Evolutionary conservation across 2,888 invertebrate species (phyloP).

Genomic region (Metalampra italica): DNA sequence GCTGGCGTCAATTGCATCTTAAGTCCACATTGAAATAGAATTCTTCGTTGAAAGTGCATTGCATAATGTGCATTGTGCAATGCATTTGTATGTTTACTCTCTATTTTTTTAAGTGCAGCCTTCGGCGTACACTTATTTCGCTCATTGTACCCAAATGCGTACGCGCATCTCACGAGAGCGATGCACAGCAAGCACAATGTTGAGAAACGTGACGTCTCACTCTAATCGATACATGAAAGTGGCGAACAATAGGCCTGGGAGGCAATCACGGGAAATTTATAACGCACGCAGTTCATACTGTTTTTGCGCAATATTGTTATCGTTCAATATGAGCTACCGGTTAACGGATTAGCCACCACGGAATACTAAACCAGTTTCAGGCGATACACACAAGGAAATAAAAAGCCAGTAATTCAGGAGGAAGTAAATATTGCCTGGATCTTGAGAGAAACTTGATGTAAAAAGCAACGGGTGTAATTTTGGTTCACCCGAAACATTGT

Average conservation of each 20-base stretch:
- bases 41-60: no score
- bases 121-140: neutral
- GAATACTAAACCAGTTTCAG: no score
- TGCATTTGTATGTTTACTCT: no score
- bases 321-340: conserved; percentile 15
- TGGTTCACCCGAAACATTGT: no score
- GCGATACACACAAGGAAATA: no score
- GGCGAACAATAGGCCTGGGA: conserved; percentile 66
- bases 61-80: no score
- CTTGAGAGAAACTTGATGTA: no score
- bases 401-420: neutral
- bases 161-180: conserved; percentile 45
- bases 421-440: neutral
- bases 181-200: conserved; percentile 49
- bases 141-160: conserved; percentile 10
- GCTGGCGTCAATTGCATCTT: no score
- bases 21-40: no score
- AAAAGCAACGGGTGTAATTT: no score
- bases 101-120: no score
- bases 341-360: conserved; percentile 16
- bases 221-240: conserved; percentile 64
- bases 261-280: conserved; percentile 47
- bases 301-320: conserved; percentile 48
- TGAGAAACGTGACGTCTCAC: conserved; percentile 53
- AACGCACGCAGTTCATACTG: conserved; percentile 32